Evolutionary conservation across 2,113 vertebrate genomes (phyloP).

Genomic region (Oryzias melastigma): DNA sequence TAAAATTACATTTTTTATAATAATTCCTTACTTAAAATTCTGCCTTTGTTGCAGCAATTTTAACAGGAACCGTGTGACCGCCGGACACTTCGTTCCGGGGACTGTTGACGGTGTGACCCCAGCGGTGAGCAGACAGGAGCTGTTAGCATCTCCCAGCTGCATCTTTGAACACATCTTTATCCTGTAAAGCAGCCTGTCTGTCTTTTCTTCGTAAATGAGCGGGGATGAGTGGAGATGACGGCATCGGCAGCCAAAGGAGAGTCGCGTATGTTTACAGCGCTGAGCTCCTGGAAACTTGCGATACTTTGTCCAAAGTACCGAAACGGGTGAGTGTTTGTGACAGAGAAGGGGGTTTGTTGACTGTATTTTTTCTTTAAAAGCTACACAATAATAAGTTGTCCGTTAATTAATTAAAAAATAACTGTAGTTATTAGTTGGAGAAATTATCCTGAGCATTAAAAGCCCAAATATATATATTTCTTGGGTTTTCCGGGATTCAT

Average conservation of each 20-base stretch:
- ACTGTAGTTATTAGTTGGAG: no score
- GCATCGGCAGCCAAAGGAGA: slow-evolving; percentile 44
- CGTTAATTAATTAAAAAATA: no score
- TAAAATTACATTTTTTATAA: neutral
- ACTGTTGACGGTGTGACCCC: slow-evolving; percentile 59
- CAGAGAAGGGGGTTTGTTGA: neutral
- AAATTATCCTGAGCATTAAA: no score
- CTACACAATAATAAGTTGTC: no score
- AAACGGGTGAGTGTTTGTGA: slow-evolving; percentile 82
- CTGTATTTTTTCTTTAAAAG: no score
- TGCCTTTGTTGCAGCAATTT: no score
- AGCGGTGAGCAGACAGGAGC: neutral
- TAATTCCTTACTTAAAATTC: neutral
- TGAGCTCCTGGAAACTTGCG: slow-evolving; percentile 85
- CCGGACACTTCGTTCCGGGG: slow-evolving; percentile 10
- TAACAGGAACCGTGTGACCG: no score
- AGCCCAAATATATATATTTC: no score
- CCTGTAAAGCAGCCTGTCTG: neutral
- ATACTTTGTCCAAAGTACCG: slow-evolving; percentile 90
- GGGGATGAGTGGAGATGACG: slow-evolving; percentile 51
- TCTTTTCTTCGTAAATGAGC: slow-evolving; percentile 68
- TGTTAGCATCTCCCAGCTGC: neutral
- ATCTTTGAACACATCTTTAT: neutral
- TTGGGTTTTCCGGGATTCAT: no score
- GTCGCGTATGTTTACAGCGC: slow-evolving; percentile 86